Conservation (phyloP, 2,113 vertebrate genomes). For the Lagopus muta region DNA sequence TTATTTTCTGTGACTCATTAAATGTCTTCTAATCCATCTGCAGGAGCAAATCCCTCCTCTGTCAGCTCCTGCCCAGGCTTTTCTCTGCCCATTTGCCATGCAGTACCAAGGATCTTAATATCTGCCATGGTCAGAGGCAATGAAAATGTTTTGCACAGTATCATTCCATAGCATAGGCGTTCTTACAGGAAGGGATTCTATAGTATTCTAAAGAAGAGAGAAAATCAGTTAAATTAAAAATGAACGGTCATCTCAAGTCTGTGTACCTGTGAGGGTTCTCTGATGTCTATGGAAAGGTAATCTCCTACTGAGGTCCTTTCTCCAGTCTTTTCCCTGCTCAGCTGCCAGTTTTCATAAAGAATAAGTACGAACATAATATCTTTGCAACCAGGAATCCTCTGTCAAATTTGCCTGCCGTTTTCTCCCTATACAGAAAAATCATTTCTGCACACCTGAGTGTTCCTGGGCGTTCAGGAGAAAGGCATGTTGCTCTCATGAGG, state of each 20-base stretch:
- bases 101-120: conserved; percentile 25
- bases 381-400: neutral
- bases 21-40: conserved; percentile 66
- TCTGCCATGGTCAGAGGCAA: neutral
- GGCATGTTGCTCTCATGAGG: neutral
- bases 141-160: neutral
- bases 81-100: neutral
- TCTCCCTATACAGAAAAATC: neutral
- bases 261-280: neutral
- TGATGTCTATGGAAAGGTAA: neutral
- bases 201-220: neutral
- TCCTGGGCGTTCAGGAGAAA: neutral
- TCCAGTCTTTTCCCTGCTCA: neutral
- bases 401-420: neutral
- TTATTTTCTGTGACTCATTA: conserved; percentile 78
- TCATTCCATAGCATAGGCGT: neutral
- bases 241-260: neutral
- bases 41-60: neutral
- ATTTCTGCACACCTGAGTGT: neutral
- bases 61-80: neutral
- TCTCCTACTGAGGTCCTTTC: neutral
- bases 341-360: neutral
- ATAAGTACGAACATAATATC: neutral
- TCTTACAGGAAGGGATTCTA: neutral
- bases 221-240: neutral